These are phyloP conservation scores for Caiman crocodilus DNA, from an alignment of 2,797 vertebrate genomes.

Conservation along the genomic window DNA sequence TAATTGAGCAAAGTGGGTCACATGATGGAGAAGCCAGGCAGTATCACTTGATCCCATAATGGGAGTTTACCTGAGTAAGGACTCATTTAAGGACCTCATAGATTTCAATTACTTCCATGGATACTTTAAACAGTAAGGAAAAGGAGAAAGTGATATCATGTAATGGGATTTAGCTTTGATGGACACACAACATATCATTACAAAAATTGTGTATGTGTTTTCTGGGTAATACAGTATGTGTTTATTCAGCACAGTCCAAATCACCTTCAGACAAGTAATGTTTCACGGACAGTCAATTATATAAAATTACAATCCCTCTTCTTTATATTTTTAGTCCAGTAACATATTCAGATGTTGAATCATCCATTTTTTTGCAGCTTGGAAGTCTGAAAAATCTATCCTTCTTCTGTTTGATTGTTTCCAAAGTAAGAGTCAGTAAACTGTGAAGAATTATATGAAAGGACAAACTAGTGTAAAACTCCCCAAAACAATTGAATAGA, in stretches of 20 bases:
- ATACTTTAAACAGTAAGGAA: not conserved
- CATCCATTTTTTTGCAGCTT: not conserved
- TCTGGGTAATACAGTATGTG: constrained; percentile 9
- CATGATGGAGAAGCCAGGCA: constrained; percentile 27
- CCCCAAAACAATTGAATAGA: constrained; percentile 91
- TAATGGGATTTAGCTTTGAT: constrained; percentile 37
- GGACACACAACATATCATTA: constrained; percentile 21
- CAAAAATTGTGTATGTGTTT: constrained; percentile 26
- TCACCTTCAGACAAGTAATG: constrained; percentile 57
- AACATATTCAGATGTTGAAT: not conserved
- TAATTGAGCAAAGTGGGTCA: not conserved
- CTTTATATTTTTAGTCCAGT: constrained; percentile 35
- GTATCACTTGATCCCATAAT: not conserved
- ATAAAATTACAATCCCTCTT: constrained; percentile 38
- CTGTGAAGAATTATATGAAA: constrained; percentile 79
- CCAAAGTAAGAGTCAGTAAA: constrained; percentile 77
- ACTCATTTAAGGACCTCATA: not conserved
- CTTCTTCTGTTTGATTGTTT: constrained; percentile 65
- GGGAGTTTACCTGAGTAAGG: not conserved
- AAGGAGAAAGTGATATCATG: constrained; percentile 2
- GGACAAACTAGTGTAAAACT: constrained; percentile 83
- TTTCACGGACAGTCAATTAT: constrained; percentile 45
- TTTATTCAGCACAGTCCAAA: constrained; percentile 40
- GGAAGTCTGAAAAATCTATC: constrained; percentile 33
- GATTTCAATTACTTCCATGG: not conserved